These are phyloP conservation scores for Hololepta plana DNA, from an alignment of 2,888 invertebrate species.

Conservation along the genomic window DNA sequence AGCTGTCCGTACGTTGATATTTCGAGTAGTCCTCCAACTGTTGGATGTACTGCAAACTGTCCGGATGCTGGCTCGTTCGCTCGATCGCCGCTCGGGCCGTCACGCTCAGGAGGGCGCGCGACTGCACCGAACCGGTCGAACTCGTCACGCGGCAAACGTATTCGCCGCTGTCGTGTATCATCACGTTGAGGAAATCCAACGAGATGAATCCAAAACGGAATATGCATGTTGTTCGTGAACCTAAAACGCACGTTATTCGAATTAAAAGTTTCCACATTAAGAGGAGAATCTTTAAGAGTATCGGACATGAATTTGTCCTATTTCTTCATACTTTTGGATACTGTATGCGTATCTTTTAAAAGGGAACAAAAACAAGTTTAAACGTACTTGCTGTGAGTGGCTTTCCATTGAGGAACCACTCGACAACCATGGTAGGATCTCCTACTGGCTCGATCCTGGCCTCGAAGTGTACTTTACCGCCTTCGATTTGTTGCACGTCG, in stretches of 20 bases:
- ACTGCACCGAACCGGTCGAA: constrained; percentile 73
- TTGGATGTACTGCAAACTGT: constrained; percentile 76
- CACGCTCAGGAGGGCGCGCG: constrained; percentile 63
- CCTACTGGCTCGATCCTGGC: constrained; percentile 94
- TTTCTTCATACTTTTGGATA: too few relatives aligned
- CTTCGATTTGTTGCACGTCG: constrained; percentile 69
- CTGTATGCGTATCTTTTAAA: too few relatives aligned
- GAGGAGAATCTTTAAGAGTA: too few relatives aligned
- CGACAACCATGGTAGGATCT: constrained; percentile 89
- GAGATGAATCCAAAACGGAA: constrained; percentile 97
- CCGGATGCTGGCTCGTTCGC: constrained; percentile 77
- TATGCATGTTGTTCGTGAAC: constrained; percentile 86
- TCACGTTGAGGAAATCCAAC: constrained; percentile 74
- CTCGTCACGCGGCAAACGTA: constrained; percentile 79
- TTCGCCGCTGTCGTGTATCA: constrained; percentile 74
- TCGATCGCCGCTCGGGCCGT: constrained; percentile 71
- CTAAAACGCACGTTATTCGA: too few relatives aligned
- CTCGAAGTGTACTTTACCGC: constrained; percentile 91
- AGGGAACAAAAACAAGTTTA: constrained; percentile 1
- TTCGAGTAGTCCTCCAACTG: constrained; percentile 80
- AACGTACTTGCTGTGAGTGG: constrained; percentile 80
- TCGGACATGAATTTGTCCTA: too few relatives aligned
- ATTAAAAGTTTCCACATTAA: too few relatives aligned
- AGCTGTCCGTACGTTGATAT: constrained; percentile 69
- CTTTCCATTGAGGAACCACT: constrained; percentile 88